Evolutionary conservation across 2,797 vertebrate species (phyloP).

Genomic region (Cuculus canorus): DNA sequence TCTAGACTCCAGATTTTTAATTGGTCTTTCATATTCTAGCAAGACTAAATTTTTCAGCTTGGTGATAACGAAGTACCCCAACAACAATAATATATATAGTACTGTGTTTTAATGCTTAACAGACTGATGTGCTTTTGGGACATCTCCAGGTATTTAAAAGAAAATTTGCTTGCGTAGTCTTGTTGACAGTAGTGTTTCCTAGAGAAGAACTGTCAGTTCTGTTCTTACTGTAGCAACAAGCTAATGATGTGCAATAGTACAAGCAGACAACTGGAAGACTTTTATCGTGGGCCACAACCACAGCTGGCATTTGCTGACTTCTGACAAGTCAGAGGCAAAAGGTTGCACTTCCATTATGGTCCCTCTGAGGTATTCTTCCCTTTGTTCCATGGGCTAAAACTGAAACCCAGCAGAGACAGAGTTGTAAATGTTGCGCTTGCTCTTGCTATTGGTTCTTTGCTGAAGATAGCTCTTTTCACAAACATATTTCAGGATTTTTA

Average conservation of each 20-base stretch:
- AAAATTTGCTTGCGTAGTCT: neutral
- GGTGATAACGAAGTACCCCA: neutral
- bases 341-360: neutral
- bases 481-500: neutral
- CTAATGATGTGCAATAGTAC: constrained; percentile 30
- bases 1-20: neutral
- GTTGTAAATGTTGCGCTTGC: neutral
- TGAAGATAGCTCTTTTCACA: neutral
- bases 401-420: neutral
- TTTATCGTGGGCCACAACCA: neutral
- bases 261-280: constrained; percentile 49
- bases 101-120: neutral
- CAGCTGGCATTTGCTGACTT: neutral
- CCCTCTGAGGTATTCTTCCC: neutral
- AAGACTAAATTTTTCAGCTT: neutral
- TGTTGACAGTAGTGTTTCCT: neutral
- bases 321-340: neutral
- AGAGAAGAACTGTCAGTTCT: neutral
- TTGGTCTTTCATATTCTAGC: neutral
- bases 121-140: neutral
- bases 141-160: neutral
- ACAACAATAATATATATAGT: neutral
- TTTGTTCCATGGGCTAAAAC: neutral
- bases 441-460: neutral
- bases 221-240: constrained; percentile 34